These are phyloP conservation scores for Pimpla rufipes DNA, from an alignment of 2,888 invertebrate species.

Conservation along the genomic window DNA sequence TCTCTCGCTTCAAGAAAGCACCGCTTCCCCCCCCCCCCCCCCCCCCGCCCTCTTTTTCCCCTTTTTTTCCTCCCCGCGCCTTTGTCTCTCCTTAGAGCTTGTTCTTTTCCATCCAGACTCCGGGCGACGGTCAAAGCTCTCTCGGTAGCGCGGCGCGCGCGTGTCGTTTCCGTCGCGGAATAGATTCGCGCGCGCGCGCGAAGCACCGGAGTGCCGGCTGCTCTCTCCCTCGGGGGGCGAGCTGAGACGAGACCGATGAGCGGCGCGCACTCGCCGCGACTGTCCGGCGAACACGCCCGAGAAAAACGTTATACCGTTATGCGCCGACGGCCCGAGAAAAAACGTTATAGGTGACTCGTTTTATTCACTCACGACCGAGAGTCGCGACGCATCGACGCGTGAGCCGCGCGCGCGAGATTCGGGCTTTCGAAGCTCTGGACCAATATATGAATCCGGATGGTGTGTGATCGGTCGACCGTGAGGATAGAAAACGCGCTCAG, in stretches of 20 bases:
- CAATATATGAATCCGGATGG: conserved; percentile 38
- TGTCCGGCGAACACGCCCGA: conserved; percentile 24
- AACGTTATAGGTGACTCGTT: too few species aligned
- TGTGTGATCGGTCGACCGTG: conserved; percentile 59
- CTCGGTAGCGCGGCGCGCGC: not conserved
- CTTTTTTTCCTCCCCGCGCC: not conserved
- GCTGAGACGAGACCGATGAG: conserved; percentile 4
- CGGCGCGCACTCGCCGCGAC: conserved; percentile 11
- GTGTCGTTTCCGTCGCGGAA: conserved; percentile 27
- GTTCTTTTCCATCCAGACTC: conserved; percentile 42
- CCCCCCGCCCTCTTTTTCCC: not conserved
- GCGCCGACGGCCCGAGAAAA: too few species aligned
- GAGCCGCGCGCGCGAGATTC: conserved; percentile 62
- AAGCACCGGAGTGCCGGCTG: not conserved
- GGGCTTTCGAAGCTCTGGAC: conserved; percentile 33
- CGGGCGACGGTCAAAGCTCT: conserved; percentile 29
- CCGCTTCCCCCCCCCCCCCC: not conserved
- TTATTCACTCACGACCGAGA: conserved; percentile 44
- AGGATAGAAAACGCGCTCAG: conserved; percentile 46
- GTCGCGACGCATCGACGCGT: conserved; percentile 60
- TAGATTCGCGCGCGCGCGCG: conserved; percentile 21
- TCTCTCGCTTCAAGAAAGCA: conserved; percentile 44
- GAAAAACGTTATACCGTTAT: conserved; percentile 34
- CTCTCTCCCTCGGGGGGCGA: conserved; percentile 25
- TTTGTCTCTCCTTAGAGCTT: conserved; percentile 41